Evolutionary conservation across 2,888 invertebrate species (phyloP).

Genomic region (Electrophaes corylata): DNA sequence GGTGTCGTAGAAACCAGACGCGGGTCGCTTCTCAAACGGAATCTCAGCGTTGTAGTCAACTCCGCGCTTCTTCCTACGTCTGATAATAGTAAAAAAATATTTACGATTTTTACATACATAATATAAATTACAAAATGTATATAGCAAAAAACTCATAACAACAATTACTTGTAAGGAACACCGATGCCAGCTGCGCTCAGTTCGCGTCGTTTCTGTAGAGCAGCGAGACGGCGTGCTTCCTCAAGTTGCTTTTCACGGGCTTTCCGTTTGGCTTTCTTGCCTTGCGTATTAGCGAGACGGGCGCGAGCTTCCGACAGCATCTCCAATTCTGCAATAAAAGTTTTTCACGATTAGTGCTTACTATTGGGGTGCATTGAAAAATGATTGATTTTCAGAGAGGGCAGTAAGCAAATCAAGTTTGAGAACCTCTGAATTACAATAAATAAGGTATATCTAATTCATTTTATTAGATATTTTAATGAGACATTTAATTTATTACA

Average conservation of each 20-base stretch:
- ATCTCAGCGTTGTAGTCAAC: conserved; percentile 99
- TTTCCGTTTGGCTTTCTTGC: conserved; percentile 96
- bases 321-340: conserved; percentile 94
- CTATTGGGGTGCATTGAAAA: no score
- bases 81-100: conserved; percentile 41
- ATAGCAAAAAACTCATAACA: no score
- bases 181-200: conserved; percentile 97
- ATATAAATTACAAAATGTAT: no score
- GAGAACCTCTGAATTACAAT: no score
- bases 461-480: no score
- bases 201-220: conserved; percentile 98
- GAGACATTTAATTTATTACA: not conserved
- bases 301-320: conserved; percentile 99
- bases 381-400: no score
- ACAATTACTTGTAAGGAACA: conserved; percentile 72
- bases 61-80: conserved; percentile 91
- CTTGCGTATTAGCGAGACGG: conserved; percentile 98
- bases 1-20: conserved; percentile 97
- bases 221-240: conserved; percentile 97
- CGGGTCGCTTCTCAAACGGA: conserved; percentile 98
- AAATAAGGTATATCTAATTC: no score
- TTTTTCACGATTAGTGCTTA: no score
- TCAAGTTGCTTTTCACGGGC: conserved; percentile 99
- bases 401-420: no score
- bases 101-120: not conserved